Percentiles rank a stretch among this genome's conserved stretches.
phyloP scores from a whole-genome alignment of 2,113 vertebrate species.

The Neotoma lepida region DNA sequence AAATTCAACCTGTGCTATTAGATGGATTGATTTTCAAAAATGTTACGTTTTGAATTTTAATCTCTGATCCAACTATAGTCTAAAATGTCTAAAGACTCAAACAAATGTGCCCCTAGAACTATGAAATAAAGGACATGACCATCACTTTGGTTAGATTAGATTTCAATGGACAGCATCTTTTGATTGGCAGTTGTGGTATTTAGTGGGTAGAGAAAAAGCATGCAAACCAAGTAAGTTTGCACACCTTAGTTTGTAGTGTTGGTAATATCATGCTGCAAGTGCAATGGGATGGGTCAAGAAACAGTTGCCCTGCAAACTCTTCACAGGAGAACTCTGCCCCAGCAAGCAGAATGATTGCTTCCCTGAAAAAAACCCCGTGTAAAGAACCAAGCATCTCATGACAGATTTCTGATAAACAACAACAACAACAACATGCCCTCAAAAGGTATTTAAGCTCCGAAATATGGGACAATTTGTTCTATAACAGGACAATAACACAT shows the following conservation, averaged over 20 bases:
- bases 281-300: background rate
- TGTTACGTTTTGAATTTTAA: background rate
- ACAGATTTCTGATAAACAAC: background rate
- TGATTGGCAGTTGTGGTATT: background rate
- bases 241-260: too few relatives aligned
- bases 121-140: background rate
- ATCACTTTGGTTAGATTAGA: background rate
- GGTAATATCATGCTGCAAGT: background rate
- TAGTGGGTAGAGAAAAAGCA: background rate
- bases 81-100: background rate
- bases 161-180: background rate
- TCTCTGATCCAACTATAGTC: background rate
- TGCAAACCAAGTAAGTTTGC: background rate
- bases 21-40: background rate
- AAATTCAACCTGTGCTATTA: background rate
- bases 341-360: background rate
- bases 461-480: background rate
- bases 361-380: accelerated
- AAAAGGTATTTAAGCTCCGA: background rate
- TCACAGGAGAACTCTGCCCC: background rate
- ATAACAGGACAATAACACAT: background rate
- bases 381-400: background rate
- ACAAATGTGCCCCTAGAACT: background rate
- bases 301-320: background rate
- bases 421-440: too few relatives aligned